Conservation (phyloP, 2,888 invertebrate genomes). For the Bruchidius siliquastri region DNA sequence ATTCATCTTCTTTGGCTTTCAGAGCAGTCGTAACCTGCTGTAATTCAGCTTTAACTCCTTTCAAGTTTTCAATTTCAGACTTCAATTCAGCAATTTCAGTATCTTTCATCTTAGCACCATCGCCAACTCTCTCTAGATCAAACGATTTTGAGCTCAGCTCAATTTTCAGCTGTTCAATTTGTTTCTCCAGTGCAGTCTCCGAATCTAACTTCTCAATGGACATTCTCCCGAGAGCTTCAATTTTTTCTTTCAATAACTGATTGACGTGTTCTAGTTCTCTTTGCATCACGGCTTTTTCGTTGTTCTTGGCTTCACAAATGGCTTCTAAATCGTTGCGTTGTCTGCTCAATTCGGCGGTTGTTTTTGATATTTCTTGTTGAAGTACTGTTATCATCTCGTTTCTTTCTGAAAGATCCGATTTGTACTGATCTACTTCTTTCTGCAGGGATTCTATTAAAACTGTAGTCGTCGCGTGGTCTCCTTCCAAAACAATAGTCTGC, state of each 20-base stretch:
- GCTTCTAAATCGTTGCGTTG: slow-evolving; percentile 16
- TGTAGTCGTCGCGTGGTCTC: slow-evolving; percentile 25
- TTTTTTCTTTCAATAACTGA: slow-evolving; percentile 29
- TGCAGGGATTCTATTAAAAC: slow-evolving; percentile 29
- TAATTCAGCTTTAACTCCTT: not conserved
- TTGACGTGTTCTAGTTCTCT: slow-evolving; percentile 38
- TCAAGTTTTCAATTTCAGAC: slow-evolving; percentile 7
- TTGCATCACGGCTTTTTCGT: slow-evolving; percentile 22
- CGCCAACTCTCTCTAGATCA: slow-evolving; percentile 51
- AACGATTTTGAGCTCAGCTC: slow-evolving; percentile 52
- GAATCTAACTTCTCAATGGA: slow-evolving; percentile 27
- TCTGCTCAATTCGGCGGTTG: slow-evolving; percentile 28
- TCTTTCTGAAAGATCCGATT: slow-evolving; percentile 27
- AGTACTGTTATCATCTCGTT: slow-evolving; percentile 26
- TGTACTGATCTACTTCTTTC: slow-evolving; percentile 31
- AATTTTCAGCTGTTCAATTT: slow-evolving; percentile 39
- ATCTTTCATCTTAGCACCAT: slow-evolving; percentile 35
- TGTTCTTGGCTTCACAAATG: slow-evolving; percentile 21
- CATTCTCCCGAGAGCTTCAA: slow-evolving; percentile 25
- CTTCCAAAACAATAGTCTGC: slow-evolving; percentile 37
- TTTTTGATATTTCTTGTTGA: slow-evolving; percentile 26
- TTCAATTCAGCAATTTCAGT: slow-evolving; percentile 10
- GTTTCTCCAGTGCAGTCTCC: slow-evolving; percentile 34
- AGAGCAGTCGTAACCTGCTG: slow-evolving; percentile 47
- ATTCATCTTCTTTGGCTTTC: slow-evolving; percentile 15